phyloP scores from a whole-genome alignment of 1,140 invertebrate genomes.

The Drosophila kepulauana region DNA sequence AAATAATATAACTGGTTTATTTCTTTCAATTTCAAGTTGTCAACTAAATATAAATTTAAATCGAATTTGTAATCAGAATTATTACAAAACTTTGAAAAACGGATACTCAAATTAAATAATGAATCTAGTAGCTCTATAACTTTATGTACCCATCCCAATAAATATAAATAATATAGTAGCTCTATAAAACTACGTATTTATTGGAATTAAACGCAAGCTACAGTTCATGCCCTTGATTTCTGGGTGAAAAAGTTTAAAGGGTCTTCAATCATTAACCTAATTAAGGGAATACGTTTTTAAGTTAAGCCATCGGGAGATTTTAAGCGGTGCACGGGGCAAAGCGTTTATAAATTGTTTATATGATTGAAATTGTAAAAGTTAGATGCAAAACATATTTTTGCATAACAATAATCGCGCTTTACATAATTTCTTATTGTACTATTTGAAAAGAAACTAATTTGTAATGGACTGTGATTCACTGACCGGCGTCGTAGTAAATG shows the following conservation, averaged over 20 bases:
- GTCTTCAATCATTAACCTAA: slow-evolving; percentile 39
- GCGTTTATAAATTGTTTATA: slow-evolving; percentile 13
- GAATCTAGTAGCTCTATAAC: too few relatives aligned
- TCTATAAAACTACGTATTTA: background rate
- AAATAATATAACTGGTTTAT: too few relatives aligned
- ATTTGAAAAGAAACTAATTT: slow-evolving; percentile 36
- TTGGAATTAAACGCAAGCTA: background rate
- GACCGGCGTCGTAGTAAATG: slow-evolving; percentile 28
- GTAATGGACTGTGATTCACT: slow-evolving; percentile 42
- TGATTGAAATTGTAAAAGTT: slow-evolving; percentile 9
- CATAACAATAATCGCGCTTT: slow-evolving; percentile 68
- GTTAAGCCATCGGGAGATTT: slow-evolving; percentile 5
- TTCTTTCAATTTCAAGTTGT: too few relatives aligned
- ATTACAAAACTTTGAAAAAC: too few relatives aligned
- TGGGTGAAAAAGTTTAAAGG: slow-evolving; percentile 19
- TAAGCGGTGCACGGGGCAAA: background rate
- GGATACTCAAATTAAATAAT: too few relatives aligned
- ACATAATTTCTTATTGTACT: slow-evolving; percentile 62
- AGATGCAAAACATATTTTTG: slow-evolving; percentile 45
- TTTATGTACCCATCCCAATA: too few relatives aligned
- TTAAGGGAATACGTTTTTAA: slow-evolving; percentile 17
- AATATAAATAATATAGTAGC: too few relatives aligned
- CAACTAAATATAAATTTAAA: too few relatives aligned
- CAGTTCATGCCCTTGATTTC: slow-evolving; percentile 28
- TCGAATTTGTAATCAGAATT: too few relatives aligned